Percentiles rank a stretch among this genome's conserved stretches.
phyloP scores from a whole-genome alignment of 2,797 vertebrate species.

The Eidolon dupreanum region DNA sequence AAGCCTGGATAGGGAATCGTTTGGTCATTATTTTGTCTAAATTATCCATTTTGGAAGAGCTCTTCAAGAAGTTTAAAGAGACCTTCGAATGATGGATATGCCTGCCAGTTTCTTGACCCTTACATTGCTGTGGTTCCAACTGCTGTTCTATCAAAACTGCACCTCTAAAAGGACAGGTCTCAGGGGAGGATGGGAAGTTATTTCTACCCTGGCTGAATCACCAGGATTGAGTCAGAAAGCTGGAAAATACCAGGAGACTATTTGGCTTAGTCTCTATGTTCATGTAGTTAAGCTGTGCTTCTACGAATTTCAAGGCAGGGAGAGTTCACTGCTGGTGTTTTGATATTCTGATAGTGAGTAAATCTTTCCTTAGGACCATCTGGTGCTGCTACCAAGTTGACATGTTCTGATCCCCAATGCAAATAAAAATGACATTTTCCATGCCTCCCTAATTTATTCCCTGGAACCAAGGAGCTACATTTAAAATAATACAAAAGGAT shows the following conservation, averaged over 20 bases:
- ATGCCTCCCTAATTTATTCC: neutral
- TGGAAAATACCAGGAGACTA: neutral
- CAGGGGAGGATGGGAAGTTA: neutral
- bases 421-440: neutral
- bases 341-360: neutral
- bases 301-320: constrained; percentile 55
- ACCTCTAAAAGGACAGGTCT: neutral
- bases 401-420: neutral
- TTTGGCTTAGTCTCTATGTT: constrained; percentile 35
- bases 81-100: neutral
- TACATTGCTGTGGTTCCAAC: neutral
- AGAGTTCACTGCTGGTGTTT: constrained; percentile 6
- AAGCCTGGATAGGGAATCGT: constrained; percentile 10
- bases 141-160: neutral
- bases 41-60: neutral
- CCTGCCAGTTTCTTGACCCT: neutral
- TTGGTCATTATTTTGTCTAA: constrained; percentile 3
- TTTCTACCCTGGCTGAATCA: neutral
- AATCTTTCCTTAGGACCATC: neutral
- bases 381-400: neutral
- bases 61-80: neutral
- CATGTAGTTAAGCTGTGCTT: constrained; percentile 59
- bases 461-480: neutral
- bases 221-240: constrained; percentile 53
- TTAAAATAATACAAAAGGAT: neutral